Evolutionary conservation across 2,797 vertebrate species (phyloP).

Genomic region (Phrynocephalus guinanensis): DNA sequence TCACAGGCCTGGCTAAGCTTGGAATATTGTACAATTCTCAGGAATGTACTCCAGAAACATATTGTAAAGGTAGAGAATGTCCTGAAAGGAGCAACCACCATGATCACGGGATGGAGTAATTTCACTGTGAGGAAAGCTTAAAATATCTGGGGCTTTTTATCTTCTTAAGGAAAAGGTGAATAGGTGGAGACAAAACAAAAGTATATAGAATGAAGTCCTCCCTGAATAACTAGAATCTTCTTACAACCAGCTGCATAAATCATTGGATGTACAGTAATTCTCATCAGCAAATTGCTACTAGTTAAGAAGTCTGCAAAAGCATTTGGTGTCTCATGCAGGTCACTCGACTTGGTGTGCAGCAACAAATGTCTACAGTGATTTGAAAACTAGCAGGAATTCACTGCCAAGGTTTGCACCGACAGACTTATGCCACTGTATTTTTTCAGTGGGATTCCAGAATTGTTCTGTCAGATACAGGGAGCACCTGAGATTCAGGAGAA

Average conservation of each 20-base stretch:
- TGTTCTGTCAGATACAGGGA: neutral
- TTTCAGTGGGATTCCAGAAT: neutral
- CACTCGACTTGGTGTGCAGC: too few relatives aligned
- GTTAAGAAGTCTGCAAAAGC: too few relatives aligned
- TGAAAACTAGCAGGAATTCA: too few relatives aligned
- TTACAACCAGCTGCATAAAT: too few relatives aligned
- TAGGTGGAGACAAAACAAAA: neutral
- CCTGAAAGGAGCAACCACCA: neutral
- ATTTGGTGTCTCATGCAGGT: too few relatives aligned
- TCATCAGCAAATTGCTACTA: too few relatives aligned
- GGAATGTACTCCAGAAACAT: neutral
- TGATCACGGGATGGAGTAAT: neutral
- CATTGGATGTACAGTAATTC: too few relatives aligned
- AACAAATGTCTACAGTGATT: too few relatives aligned
- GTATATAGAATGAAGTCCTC: neutral
- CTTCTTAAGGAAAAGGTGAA: neutral
- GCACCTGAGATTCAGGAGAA: neutral
- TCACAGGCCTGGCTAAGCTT: neutral
- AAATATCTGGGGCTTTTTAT: neutral
- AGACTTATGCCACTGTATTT: too few relatives aligned
- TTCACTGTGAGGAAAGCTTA: neutral
- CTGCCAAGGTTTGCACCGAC: too few relatives aligned
- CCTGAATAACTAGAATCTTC: too few relatives aligned
- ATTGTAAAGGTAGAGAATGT: neutral
- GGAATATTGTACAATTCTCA: neutral